Evolutionary conservation across 2,888 invertebrate species (phyloP), one percentile per base, ranked within the genome.

Genomic region (Anticlea derivata): DNA sequence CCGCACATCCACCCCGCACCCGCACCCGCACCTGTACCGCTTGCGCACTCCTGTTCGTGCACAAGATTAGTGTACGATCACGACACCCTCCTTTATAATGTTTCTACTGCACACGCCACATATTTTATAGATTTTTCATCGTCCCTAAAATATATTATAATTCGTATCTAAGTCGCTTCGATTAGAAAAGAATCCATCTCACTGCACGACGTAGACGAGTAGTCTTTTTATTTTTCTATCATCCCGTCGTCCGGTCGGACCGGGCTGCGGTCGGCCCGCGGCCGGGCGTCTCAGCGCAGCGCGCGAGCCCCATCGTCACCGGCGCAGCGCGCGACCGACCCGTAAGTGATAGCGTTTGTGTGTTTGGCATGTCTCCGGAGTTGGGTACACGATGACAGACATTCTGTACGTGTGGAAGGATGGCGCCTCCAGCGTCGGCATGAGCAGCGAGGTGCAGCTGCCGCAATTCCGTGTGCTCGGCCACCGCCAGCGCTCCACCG

Each of bases 401-500:
- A 96, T 96, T 92, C 94, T 95, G 91, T 97, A 97, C 94, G 95
- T 95, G 93, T 97, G 97, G 97, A 94, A 94, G 92, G 93, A 95
- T 92, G 96, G 96, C 90, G 93, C 93, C 88, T 94, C 94, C 91
- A 96, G 96, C 91, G 96, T 97, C 91, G 96, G 96, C 91, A 96
- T 97, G 92, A 95, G 95, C 93, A 94, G 93, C 90, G 96, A 96
- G 92, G 96, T 97, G 92, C 95, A 96, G 93, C 94, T 97, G 88
- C 97, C 97, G 84, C 97, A 97, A 92, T 97, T 97, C 94, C 94
- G 96, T 92, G 96, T 97, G 90, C 94, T 96, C 92, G 97, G 97
- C 91, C 96, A 97, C 93, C 94, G 96, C 91, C 96, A 96, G 93
- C 94, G 95, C 92, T 94, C 95, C 92, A 95, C 94, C 91, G 95